A percentile compares a stretch with the other conserved stretches of the same genome.
Evolutionary conservation across 2,113 vertebrate species (phyloP).

Genomic region (Oxyruncus cristatus): DNA sequence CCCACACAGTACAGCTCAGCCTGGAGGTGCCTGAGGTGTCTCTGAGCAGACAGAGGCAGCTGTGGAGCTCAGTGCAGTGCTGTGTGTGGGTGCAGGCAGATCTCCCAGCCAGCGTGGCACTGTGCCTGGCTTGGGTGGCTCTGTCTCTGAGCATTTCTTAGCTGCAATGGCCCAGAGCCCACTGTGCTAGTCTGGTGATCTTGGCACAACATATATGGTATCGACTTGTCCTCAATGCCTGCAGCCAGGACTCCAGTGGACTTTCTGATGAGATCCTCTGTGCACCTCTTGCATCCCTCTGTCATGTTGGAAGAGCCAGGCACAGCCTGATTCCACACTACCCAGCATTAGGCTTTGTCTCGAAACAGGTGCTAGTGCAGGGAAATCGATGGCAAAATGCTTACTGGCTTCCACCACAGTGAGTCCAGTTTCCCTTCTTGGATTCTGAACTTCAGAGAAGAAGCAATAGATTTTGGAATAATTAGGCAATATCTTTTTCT

Average conservation of each 20-base stretch:
- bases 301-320: background rate
- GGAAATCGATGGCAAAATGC: background rate
- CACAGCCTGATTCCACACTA: background rate
- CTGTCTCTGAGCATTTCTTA: background rate
- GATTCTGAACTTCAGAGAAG: background rate
- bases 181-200: background rate
- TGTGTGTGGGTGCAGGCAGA: background rate
- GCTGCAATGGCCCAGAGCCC: background rate
- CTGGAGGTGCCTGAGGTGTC: background rate
- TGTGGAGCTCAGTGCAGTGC: background rate
- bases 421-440: background rate
- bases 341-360: background rate
- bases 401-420: background rate
- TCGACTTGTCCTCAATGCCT: background rate
- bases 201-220: background rate
- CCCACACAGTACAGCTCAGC: background rate
- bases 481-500: background rate
- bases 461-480: background rate
- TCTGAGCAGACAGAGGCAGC: background rate
- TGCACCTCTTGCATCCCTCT: background rate
- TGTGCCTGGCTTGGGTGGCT: background rate
- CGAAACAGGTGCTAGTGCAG: background rate
- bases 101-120: background rate
- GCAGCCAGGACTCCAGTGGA: background rate
- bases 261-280: background rate